Evolutionary conservation across 2,797 vertebrate genomes (phyloP).

Genomic region (Ctenopoma multispine): DNA sequence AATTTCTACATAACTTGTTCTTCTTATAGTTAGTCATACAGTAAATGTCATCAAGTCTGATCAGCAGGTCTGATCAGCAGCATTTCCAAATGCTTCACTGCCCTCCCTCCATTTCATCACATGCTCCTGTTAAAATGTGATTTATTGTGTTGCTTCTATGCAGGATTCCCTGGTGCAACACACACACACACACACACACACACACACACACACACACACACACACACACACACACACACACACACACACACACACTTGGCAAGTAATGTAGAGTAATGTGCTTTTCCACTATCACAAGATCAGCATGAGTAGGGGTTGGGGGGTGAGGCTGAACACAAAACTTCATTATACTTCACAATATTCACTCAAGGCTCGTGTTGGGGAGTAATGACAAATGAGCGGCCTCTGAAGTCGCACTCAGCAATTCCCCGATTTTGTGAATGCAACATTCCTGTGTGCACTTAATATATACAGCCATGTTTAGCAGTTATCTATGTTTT

Average conservation of each 20-base stretch:
- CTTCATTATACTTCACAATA: slow-evolving; percentile 40
- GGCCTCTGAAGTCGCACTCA: not conserved
- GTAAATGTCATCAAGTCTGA: slow-evolving; percentile 40
- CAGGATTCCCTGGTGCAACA: slow-evolving; percentile 46
- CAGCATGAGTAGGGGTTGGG: slow-evolving; percentile 39
- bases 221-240: slow-evolving; percentile 46
- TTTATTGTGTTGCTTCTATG: slow-evolving; percentile 55
- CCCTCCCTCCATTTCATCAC: slow-evolving; percentile 52
- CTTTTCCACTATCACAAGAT: slow-evolving; percentile 68
- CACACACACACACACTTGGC: slow-evolving; percentile 40
- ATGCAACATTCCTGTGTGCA: not conserved
- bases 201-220: slow-evolving; percentile 25
- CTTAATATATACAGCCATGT: too few species aligned
- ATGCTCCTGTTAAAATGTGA: slow-evolving; percentile 63
- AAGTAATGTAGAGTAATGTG: slow-evolving; percentile 63
- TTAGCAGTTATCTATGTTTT: too few species aligned
- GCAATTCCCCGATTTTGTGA: not conserved
- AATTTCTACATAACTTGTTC: not conserved
- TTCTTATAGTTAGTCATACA: too few species aligned
- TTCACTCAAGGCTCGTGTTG: slow-evolving; percentile 29
- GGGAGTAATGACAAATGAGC: slow-evolving; percentile 1
- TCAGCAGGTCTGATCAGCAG: slow-evolving; percentile 34
- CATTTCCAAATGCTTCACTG: slow-evolving; percentile 32
- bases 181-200: slow-evolving; percentile 41
- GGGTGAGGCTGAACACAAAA: slow-evolving; percentile 45